Evolutionary conservation across 2,797 vertebrate species (phyloP), one percentile per base, ranked within the genome.

Genomic region (Sebastiscus albofasciatus): DNA sequence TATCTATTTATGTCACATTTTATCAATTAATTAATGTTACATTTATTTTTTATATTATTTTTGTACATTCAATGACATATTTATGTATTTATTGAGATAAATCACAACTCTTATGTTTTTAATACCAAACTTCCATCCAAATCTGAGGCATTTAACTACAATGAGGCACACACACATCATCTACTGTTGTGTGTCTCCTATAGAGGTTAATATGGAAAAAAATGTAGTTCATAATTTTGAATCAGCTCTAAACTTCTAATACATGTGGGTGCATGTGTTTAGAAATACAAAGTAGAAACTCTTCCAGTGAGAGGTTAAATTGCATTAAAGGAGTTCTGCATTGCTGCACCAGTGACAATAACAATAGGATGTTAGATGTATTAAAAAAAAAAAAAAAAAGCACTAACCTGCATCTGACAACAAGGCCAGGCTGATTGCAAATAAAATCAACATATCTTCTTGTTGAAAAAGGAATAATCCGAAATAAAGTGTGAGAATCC

Each of bases 321-420:
- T 49, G 54, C 1, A 20, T 3, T 14, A 68, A 81, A 69, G 4
- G 29, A 82, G 13, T 81, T 83, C 20, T 79, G 78, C n/a, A 42
- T 7, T 66, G 33, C 26, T 86, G 79, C 81, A 27, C 29, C 13
- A 29, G 20, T 31, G 56, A 61, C n/a, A 34, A 34, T 59, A 31
- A 69, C 13, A 73, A 75, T 14, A 2, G 26, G 68, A 83, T 78
- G 69, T 73, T 79, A 49, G 6, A 42, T 72, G 42, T 46, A 18
- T 18, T 46, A 12, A 5, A 29, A 27, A 65, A 6, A 39, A 9
- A 64, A 8, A n/a, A 18, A 77, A 11, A 11, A 52, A 8, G 36
- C 67, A 93, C 95, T 86, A 61, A 96, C 95, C 95, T 96, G 93
- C 60, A 75, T 90, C 75, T 88, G 88, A 90, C 74, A 92, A 66